Conservation (phyloP, 2,797 vertebrate genomes). For the Chromis chromis region DNA sequence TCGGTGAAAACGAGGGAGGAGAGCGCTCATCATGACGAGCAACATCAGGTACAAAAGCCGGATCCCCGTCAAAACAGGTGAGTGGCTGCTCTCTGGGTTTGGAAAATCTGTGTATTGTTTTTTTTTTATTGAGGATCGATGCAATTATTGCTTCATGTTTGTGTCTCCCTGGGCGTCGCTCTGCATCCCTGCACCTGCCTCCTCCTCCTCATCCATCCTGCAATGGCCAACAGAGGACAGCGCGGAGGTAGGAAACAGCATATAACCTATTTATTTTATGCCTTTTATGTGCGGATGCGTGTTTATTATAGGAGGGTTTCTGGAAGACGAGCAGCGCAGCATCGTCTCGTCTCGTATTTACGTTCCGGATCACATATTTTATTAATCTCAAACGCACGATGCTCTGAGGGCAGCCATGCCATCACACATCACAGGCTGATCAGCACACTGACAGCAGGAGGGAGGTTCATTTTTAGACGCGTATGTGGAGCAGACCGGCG, state of each 20-base stretch:
- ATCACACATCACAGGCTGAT: conserved; percentile 39
- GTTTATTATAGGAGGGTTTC: rapidly evolving
- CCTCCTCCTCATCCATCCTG: conserved; percentile 62
- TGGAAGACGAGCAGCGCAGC: not conserved
- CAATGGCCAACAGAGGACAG: conserved; percentile 80
- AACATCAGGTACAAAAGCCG: conserved; percentile 95
- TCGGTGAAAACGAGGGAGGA: conserved; percentile 52
- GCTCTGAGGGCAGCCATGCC: conserved; percentile 31
- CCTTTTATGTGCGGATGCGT: not conserved
- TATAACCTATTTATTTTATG: not conserved
- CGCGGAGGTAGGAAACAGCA: conserved; percentile 77
- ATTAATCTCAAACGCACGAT: not conserved
- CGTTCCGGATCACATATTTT: not conserved
- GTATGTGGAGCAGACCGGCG: conserved; percentile 64
- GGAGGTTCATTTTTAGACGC: conserved; percentile 66
- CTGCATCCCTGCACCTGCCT: conserved; percentile 82
- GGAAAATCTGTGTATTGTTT: not conserved
- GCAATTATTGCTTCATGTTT: conserved; percentile 59
- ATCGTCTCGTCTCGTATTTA: not conserved
- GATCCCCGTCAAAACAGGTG: conserved; percentile 92
- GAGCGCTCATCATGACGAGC: conserved; percentile 88
- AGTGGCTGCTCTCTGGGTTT: conserved; percentile 45
- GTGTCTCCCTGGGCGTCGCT: conserved; percentile 73
- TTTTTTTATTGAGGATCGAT: not conserved
- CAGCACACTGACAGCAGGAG: conserved; percentile 32